Evolutionary conservation across 2,113 vertebrate species (phyloP).

Genomic region (Smithornis capensis): DNA sequence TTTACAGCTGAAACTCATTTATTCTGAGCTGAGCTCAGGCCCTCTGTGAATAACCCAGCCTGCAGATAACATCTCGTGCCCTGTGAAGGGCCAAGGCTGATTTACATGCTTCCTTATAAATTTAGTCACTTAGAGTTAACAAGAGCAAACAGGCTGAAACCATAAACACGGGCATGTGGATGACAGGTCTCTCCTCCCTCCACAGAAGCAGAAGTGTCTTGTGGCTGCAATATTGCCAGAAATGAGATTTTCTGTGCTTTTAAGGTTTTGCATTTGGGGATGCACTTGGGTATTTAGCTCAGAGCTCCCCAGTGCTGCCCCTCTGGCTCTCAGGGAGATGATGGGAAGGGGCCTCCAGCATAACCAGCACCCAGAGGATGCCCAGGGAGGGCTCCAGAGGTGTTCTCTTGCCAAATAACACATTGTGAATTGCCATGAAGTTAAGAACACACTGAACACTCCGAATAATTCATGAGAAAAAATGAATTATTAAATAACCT

Average conservation of each 20-base stretch:
- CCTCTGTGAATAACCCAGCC: neutral
- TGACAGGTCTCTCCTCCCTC: neutral
- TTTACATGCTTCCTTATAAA: neutral
- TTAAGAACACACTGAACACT: neutral
- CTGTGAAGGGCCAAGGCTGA: neutral
- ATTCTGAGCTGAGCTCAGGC: neutral
- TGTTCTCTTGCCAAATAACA: neutral
- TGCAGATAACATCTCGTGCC: neutral
- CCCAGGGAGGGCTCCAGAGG: neutral
- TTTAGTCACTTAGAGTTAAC: neutral
- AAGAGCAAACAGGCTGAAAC: neutral
- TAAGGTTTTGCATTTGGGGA: neutral
- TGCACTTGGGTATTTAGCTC: neutral
- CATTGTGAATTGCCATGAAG: neutral
- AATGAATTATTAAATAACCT: constrained; percentile 18
- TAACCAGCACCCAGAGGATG: neutral
- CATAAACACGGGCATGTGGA: accelerated
- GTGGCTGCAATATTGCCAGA: neutral
- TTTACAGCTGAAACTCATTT: neutral
- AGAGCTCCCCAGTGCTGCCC: neutral
- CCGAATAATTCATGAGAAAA: neutral
- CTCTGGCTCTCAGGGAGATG: neutral
- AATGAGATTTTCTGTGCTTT: neutral
- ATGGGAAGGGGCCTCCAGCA: accelerated
- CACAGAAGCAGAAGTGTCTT: neutral